A percentile compares a stretch with the other conserved stretches of the same genome.
Conservation (phyloP, 2,888 invertebrate genomes). For the Melipona beecheii region DNA sequence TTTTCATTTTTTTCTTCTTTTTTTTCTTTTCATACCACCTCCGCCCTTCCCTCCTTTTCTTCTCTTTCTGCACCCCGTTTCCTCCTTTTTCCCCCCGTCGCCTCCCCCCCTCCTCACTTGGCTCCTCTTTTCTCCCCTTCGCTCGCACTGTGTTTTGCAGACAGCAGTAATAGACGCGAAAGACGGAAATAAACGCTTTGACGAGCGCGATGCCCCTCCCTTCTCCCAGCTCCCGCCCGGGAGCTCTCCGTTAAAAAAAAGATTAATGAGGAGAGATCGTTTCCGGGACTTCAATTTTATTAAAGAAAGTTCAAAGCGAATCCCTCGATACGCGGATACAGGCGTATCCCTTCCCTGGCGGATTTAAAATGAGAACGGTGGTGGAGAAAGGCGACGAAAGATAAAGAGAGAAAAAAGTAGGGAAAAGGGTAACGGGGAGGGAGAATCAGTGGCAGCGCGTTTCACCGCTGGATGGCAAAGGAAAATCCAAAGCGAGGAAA, state of each 20-base stretch:
- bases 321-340: slow-evolving; percentile 31
- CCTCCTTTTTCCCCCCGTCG: background rate
- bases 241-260: slow-evolving; percentile 55
- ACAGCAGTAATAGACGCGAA: slow-evolving; percentile 31
- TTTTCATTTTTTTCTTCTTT: slow-evolving; percentile 56
- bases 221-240: background rate
- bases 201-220: slow-evolving; percentile 21
- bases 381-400: background rate
- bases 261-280: slow-evolving; percentile 69
- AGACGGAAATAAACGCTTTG: slow-evolving; percentile 70
- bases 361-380: slow-evolving; percentile 16
- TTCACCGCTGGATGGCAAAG: background rate
- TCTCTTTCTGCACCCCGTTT: background rate
- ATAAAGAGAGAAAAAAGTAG: background rate
- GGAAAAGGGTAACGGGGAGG: no score
- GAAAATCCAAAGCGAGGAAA: slow-evolving; percentile 3
- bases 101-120: background rate
- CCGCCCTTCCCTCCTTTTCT: no score
- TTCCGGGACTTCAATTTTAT: slow-evolving; percentile 69
- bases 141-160: slow-evolving; percentile 8
- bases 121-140: background rate
- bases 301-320: slow-evolving; percentile 64
- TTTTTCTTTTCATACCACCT: background rate
- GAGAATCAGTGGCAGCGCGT: background rate
- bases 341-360: slow-evolving; percentile 19